Evolutionary conservation across 2,888 invertebrate genomes (phyloP).

Genomic region (Agonum fuliginosum): DNA sequence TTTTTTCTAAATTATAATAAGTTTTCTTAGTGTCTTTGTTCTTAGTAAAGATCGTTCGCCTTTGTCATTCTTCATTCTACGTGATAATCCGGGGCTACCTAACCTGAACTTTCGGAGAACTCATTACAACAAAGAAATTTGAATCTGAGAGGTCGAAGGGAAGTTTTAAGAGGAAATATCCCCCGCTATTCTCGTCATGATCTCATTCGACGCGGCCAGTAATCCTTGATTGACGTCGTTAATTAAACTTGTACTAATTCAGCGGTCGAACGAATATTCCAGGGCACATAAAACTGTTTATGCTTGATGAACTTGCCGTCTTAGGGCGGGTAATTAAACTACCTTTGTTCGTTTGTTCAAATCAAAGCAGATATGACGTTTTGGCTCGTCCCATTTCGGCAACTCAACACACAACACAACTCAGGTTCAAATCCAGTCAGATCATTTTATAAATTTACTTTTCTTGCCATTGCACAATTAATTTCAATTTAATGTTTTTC

Average conservation of each 20-base stretch:
- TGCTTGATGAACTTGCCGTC: conserved; percentile 59
- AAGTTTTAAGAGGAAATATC: conserved; percentile 43
- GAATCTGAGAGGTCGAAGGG: conserved; percentile 47
- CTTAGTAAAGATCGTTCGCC: too few species aligned
- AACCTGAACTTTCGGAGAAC: not conserved
- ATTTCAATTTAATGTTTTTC: too few species aligned
- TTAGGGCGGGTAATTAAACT: conserved; percentile 32
- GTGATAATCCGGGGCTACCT: not conserved
- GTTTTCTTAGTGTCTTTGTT: too few species aligned
- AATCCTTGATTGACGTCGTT: conserved; percentile 64
- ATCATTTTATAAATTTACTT: too few species aligned
- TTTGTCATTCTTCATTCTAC: too few species aligned
- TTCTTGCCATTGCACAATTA: too few species aligned
- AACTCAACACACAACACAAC: too few species aligned
- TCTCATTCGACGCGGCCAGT: conserved; percentile 64
- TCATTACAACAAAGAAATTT: conserved; percentile 49
- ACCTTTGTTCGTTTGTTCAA: not conserved
- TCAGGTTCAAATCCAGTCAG: too few species aligned
- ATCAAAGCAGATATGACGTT: too few species aligned
- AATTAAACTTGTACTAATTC: conserved; percentile 64
- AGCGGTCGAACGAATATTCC: conserved; percentile 62
- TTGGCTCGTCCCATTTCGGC: too few species aligned
- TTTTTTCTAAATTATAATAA: too few species aligned
- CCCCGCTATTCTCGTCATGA: conserved; percentile 50
- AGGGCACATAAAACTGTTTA: conserved; percentile 63